Percentiles rank a stretch among this genome's conserved stretches.
phyloP scores from a whole-genome alignment of 2,113 vertebrate genomes.

The Oenanthe melanoleuca region DNA sequence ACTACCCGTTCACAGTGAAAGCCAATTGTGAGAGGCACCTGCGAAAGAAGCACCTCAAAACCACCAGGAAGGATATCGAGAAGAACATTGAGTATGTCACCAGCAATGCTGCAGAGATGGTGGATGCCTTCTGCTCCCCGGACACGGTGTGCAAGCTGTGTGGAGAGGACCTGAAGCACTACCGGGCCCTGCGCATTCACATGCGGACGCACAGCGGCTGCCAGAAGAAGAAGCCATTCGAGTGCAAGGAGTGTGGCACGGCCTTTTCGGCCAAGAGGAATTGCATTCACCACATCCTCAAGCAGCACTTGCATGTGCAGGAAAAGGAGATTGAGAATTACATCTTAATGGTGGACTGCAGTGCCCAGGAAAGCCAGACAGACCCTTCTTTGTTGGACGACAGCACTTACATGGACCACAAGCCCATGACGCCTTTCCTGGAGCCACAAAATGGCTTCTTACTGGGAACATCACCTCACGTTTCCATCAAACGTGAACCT shows the following conservation, averaged over 20 bases:
- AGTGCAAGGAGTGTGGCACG: constrained; percentile 90
- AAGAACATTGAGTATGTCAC: constrained; percentile 95
- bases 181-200: constrained; percentile 92
- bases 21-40: constrained; percentile 98
- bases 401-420: constrained; percentile 65
- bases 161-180: constrained; percentile 89
- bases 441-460: constrained; percentile 73
- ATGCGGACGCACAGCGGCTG: constrained; percentile 91
- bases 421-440: constrained; percentile 69
- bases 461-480: background rate
- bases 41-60: constrained; percentile 95
- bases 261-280: constrained; percentile 93
- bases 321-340: constrained; percentile 92
- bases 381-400: constrained; percentile 62
- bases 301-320: constrained; percentile 92
- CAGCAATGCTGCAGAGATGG: constrained; percentile 79
- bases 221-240: constrained; percentile 92
- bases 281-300: constrained; percentile 94
- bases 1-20: constrained; percentile 97
- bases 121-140: constrained; percentile 78
- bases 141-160: constrained; percentile 90
- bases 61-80: constrained; percentile 94
- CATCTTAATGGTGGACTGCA: constrained; percentile 78
- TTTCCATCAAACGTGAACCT: constrained; percentile 84
- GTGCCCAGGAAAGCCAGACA: constrained; percentile 49